Conservation (phyloP, 1,140 invertebrate genomes). For the Ericerus pela region DNA sequence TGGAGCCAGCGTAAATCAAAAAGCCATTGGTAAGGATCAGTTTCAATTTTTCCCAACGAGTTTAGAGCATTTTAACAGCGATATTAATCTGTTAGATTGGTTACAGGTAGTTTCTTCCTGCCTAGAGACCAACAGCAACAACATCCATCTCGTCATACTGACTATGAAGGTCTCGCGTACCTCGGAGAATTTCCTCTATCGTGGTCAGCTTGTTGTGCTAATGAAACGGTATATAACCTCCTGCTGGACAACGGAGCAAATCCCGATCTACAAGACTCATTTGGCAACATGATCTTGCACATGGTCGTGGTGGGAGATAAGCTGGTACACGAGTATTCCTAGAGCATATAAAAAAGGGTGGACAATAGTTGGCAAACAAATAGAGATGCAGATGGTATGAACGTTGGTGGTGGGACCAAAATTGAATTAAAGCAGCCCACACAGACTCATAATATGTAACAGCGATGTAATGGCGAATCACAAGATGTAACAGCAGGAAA, state of each 20-base stretch:
- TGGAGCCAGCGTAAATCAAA: slow-evolving; percentile 77
- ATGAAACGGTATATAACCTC: slow-evolving; percentile 94
- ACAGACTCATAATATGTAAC: too few species aligned
- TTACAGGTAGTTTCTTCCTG: slow-evolving; percentile 68
- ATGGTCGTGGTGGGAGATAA: slow-evolving; percentile 97
- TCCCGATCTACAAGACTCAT: slow-evolving; percentile 79
- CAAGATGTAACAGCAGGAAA: too few species aligned
- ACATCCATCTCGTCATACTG: slow-evolving; percentile 58
- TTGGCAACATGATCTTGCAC: slow-evolving; percentile 92
- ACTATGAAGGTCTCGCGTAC: slow-evolving; percentile 91
- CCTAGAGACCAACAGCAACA: slow-evolving; percentile 75
- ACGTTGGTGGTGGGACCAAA: too few species aligned
- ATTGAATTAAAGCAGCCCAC: too few species aligned
- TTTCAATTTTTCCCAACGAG: slow-evolving; percentile 1
- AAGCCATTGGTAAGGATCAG: slow-evolving; percentile 59
- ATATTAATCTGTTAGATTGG: neutral
- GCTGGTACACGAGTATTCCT: slow-evolving; percentile 44
- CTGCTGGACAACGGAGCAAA: slow-evolving; percentile 79
- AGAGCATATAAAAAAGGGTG: neutral
- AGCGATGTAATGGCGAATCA: too few species aligned
- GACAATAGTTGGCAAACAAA: too few species aligned
- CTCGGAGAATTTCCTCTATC: slow-evolving; percentile 89
- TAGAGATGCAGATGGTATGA: too few species aligned
- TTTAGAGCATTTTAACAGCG: too few species aligned
- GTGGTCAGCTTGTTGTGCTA: slow-evolving; percentile 92